These are phyloP conservation scores for Crotalus helleri DNA, from an alignment of 2,113 vertebrate genomes.

Conservation along the genomic window DNA sequence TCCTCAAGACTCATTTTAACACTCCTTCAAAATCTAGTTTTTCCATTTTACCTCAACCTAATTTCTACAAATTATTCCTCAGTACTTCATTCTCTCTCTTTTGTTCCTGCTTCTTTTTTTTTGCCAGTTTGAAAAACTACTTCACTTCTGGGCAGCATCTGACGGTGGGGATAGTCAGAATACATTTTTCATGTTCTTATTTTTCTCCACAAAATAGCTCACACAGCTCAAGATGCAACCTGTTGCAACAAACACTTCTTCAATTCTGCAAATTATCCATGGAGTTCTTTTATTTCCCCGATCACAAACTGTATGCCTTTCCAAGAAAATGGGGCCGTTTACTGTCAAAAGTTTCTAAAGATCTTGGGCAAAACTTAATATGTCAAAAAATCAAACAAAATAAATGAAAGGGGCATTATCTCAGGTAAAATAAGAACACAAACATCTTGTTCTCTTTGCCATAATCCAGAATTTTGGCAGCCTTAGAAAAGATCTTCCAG, in stretches of 20 bases:
- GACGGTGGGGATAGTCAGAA: not conserved
- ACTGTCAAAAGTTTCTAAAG: not conserved
- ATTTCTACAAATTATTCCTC: not conserved
- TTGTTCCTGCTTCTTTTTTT: not conserved
- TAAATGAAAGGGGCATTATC: too few species aligned
- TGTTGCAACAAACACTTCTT: not conserved
- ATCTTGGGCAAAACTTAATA: not conserved
- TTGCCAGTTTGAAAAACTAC: not conserved
- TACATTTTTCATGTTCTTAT: not conserved
- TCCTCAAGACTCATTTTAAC: not conserved
- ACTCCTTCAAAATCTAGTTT: not conserved
- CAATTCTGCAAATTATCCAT: not conserved
- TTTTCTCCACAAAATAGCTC: not conserved
- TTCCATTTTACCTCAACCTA: not conserved
- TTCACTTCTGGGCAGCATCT: not conserved
- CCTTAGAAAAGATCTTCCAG: not conserved
- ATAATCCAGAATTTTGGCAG: not conserved
- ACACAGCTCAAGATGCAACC: not conserved
- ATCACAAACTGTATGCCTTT: not conserved
- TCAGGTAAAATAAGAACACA: not conserved
- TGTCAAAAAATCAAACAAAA: not conserved
- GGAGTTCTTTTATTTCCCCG: accelerated
- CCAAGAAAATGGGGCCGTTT: not conserved
- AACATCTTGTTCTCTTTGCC: not conserved
- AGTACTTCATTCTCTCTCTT: not conserved